Conservation (phyloP, 2,888 invertebrate genomes). For the Emmelina monodactyla region DNA sequence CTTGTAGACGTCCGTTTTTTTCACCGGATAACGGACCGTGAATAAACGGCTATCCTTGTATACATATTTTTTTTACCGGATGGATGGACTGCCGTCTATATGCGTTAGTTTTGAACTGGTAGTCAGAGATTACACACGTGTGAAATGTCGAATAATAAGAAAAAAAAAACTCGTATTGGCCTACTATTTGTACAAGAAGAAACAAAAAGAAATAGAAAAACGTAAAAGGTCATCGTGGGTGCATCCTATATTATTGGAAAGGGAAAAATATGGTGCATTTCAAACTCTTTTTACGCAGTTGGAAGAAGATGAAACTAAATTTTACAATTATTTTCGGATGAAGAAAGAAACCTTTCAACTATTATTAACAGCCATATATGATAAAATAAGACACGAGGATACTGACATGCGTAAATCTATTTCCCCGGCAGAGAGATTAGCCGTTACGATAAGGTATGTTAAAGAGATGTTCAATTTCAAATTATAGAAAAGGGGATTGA, state of each 20-base stretch:
- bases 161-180: no score
- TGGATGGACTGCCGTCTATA: no score
- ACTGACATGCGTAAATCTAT: conserved; percentile 19
- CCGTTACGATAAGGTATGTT: conserved; percentile 14
- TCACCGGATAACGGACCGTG: no score
- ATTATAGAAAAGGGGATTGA: conserved; percentile 4
- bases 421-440: conserved; percentile 18
- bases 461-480: conserved; percentile 10
- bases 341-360: conserved; percentile 17
- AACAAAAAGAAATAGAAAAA: conserved; percentile 20
- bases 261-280: conserved; percentile 19
- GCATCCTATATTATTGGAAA: conserved; percentile 21
- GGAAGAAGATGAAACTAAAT: conserved; percentile 19
- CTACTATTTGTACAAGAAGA: no score
- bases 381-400: conserved; percentile 17
- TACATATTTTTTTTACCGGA: no score
- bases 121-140: no score
- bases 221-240: conserved; percentile 20
- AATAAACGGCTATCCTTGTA: no score
- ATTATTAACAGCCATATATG: conserved; percentile 16
- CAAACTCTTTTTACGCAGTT: conserved; percentile 18
- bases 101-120: no score
- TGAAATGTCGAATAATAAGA: no score
- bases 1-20: no score
- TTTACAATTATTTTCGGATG: conserved; percentile 19